Conservation (phyloP, 2,888 invertebrate species). For the Maniola hyperantus region DNA sequence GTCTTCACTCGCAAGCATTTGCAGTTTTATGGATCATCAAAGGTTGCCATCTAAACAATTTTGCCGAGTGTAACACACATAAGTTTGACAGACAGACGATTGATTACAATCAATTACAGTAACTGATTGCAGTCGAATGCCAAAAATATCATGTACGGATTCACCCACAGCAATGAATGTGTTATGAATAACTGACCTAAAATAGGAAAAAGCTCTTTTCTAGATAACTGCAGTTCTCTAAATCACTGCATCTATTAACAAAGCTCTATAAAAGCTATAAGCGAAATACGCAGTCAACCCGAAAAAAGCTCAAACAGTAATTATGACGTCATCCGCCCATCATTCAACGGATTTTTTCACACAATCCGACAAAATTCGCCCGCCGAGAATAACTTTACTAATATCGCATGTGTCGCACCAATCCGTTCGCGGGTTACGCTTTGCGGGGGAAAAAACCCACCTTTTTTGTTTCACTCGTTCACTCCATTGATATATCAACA, state of each 20-base stretch:
- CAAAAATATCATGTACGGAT: too few relatives aligned
- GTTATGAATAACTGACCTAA: too few relatives aligned
- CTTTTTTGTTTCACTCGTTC: slow-evolving; percentile 1
- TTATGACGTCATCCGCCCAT: slow-evolving; percentile 29
- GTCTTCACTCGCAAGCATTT: too few relatives aligned
- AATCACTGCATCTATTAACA: not conserved
- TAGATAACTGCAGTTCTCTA: too few relatives aligned
- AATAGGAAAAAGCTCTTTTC: too few relatives aligned
- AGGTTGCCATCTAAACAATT: too few relatives aligned
- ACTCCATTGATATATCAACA: not conserved
- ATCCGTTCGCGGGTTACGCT: slow-evolving; percentile 24
- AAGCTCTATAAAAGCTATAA: not conserved
- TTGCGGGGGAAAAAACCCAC: not conserved
- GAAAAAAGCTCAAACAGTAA: not conserved
- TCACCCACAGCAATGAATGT: too few relatives aligned
- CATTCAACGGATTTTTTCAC: slow-evolving; percentile 36
- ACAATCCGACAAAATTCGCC: slow-evolving; percentile 37
- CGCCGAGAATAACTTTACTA: slow-evolving; percentile 40
- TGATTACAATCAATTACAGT: too few relatives aligned
- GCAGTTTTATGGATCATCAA: too few relatives aligned
- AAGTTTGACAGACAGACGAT: too few relatives aligned
- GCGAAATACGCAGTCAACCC: not conserved
- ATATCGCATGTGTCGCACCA: slow-evolving; percentile 36
- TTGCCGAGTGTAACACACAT: too few relatives aligned
- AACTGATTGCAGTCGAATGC: too few relatives aligned